These are phyloP conservation scores for Noctilio leporinus DNA, from an alignment of 2,113 vertebrate species.

Conservation along the genomic window DNA sequence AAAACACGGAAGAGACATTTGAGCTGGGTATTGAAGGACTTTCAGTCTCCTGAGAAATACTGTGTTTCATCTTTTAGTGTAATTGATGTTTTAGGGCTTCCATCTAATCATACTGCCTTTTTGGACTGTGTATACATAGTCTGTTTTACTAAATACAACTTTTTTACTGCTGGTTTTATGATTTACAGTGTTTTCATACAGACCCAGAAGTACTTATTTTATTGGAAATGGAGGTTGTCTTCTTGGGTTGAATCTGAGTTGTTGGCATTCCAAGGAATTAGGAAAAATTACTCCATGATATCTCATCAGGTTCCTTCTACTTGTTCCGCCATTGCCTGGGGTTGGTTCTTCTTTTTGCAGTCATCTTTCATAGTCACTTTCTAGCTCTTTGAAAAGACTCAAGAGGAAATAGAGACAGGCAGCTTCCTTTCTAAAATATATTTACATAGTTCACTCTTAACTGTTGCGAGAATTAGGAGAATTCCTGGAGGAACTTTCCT, in stretches of 20 bases:
- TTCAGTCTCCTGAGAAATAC: background rate
- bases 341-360: background rate
- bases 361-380: background rate
- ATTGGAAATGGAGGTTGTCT: background rate
- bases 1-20: constrained; percentile 16
- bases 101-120: background rate
- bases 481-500: background rate
- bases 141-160: background rate
- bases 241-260: background rate
- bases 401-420: background rate
- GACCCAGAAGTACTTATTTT: background rate
- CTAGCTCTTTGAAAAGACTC: background rate
- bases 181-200: background rate
- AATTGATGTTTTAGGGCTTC: background rate
- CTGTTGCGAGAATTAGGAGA: background rate
- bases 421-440: background rate
- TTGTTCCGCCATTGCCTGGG: background rate
- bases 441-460: background rate
- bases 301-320: background rate
- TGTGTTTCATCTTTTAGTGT: background rate
- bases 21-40: constrained; percentile 33
- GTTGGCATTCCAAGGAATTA: background rate
- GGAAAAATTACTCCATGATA: background rate
- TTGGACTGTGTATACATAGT: background rate
- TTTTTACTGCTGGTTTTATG: background rate